Percentiles rank a stretch among this genome's conserved stretches.
Evolutionary conservation across 2,113 vertebrate species (phyloP).

Genomic region (Mixornis gularis): DNA sequence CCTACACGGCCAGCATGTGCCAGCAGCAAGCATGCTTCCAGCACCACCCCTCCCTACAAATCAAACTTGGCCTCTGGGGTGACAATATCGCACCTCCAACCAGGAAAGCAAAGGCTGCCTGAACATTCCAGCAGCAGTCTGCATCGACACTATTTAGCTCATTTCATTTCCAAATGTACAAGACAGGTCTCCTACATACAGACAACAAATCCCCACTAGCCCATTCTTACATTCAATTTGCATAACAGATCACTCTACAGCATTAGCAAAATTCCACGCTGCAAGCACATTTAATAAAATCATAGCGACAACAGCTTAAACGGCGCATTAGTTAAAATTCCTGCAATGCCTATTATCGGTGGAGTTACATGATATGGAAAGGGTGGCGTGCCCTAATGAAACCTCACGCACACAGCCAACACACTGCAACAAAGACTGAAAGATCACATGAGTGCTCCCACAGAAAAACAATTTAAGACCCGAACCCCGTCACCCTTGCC

Average conservation of each 20-base stretch:
- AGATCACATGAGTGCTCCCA: not conserved
- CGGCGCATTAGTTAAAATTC: constrained; percentile 15
- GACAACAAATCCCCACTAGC: constrained; percentile 21
- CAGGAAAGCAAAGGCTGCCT: not conserved
- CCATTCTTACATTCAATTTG: constrained; percentile 12
- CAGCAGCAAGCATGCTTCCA: not conserved
- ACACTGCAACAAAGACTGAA: constrained; percentile 13
- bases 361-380: not conserved
- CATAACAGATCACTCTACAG: constrained; percentile 20
- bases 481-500: accelerated
- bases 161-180: not conserved
- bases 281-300: constrained; percentile 44
- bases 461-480: not conserved
- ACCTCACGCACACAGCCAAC: not conserved
- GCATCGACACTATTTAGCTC: not conserved
- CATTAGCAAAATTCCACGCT: constrained; percentile 11
- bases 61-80: accelerated
- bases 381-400: not conserved
- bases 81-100: not conserved
- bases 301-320: not conserved
- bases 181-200: not conserved
- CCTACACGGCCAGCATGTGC: not conserved
- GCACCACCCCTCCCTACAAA: not conserved
- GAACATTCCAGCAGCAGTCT: not conserved
- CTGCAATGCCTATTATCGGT: not conserved